Base-by-base conservation (phyloP, 2,888 invertebrate species). In the Synergus japonicus region DNA sequence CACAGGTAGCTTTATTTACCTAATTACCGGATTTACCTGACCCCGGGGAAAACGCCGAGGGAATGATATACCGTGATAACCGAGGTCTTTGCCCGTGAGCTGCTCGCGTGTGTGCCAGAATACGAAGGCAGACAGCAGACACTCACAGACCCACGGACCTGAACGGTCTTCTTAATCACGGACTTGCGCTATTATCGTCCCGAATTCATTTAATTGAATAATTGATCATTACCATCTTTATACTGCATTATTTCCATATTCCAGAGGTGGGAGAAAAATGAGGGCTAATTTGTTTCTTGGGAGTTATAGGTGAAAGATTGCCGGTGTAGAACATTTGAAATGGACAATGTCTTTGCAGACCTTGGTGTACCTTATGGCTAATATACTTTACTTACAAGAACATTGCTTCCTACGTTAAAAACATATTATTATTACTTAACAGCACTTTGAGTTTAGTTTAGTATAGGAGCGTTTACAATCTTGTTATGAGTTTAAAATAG, bases 31-130 rank as follows among this genome's bases (percentile, higher is more conserved):
- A 73, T 73, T 73, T 73, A 73, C 49, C 54, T 73, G 54, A 54
- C 73, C 54, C 69, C n/a, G 15, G 29, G 73, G 73, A 73, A 49
- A 73, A 54, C 49, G 54, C 73, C 10, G 7, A 54, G 73, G 54
- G 73, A 73, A 73, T 73, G 73, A 73, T 73, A 73, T 54, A 49
- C 69, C 49, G 69, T 69, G 69, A 69, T 69, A 69, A 46, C 46
- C 46, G 54, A 73, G 73, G 73, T 73, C 73, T 73, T 73, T 73
- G 73, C 73, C 73, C 73, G 73, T 73, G 73, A 73, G 73, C 37
- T 15, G 54, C 49, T 73, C 73, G 73, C 73, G 54, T 73, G 73
- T 73, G 54, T 73, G 73, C 73, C 73, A 73, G 73, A 73, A 73
- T 73, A 41, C 37, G 73, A 54, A 73, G 29, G 41, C 73, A 73